Percentiles rank a stretch among this genome's conserved stretches.
These are phyloP conservation scores for Odontesthes bonariensis DNA, from an alignment of 2,113 vertebrate genomes.

Conservation along the genomic window DNA sequence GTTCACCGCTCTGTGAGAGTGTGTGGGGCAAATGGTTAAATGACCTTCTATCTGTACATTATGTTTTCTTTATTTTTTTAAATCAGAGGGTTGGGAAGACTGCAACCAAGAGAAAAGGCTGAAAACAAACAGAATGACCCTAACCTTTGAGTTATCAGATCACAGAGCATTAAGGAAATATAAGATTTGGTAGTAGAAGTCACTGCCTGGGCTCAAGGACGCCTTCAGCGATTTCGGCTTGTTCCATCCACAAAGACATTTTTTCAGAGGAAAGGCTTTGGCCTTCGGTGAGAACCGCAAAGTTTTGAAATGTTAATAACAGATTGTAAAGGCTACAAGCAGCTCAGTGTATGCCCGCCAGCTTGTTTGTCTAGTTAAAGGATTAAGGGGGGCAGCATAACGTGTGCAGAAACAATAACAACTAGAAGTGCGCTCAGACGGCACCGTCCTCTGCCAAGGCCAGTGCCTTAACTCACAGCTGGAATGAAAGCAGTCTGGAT, in stretches of 20 bases:
- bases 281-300: background rate
- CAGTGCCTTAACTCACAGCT: background rate
- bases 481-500: background rate
- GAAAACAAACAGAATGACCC: too few relatives aligned
- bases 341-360: background rate
- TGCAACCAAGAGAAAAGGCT: too few relatives aligned
- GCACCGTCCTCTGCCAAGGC: background rate
- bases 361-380: conserved; percentile 14
- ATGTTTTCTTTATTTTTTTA: too few relatives aligned
- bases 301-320: conserved; percentile 22
- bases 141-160: too few relatives aligned
- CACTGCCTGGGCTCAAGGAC: too few relatives aligned
- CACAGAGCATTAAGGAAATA: too few relatives aligned
- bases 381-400: background rate
- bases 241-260: background rate
- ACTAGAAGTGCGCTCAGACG: background rate
- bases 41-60: too few relatives aligned
- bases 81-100: too few relatives aligned
- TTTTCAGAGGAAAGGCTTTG: background rate
- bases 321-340: background rate
- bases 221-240: background rate
- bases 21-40: too few relatives aligned
- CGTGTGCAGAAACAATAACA: background rate
- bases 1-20: too few relatives aligned
- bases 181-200: too few relatives aligned